phyloP scores from a whole-genome alignment of 2,113 vertebrate species.

The Callospermophilus lateralis region DNA sequence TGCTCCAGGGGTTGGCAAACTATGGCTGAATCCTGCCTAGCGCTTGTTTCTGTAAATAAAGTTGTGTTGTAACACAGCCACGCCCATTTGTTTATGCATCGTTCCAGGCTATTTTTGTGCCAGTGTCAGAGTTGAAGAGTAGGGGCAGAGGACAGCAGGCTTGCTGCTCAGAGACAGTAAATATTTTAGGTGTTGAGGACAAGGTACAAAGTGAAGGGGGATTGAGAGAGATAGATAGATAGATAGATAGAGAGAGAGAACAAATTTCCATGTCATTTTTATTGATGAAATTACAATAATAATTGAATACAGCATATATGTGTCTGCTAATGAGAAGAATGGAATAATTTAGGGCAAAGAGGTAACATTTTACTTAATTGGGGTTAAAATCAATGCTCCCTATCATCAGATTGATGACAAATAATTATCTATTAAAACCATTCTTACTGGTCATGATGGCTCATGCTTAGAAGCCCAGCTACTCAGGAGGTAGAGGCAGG shows the following conservation, averaged over 20 bases:
- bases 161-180: background rate
- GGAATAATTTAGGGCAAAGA: background rate
- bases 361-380: background rate
- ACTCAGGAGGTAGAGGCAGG: background rate
- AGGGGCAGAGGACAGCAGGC: background rate
- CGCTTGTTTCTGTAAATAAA: background rate
- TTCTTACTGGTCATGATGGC: background rate
- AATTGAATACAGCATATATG: background rate
- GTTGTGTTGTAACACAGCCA: background rate
- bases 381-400: conserved; percentile 18
- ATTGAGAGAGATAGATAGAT: too few species aligned
- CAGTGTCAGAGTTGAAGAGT: background rate
- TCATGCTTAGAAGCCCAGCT: background rate
- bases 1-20: background rate
- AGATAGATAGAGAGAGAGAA: background rate
- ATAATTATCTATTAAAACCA: background rate
- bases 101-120: background rate
- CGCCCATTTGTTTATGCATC: background rate
- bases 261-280: background rate
- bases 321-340: background rate
- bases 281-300: background rate
- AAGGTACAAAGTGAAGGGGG: background rate
- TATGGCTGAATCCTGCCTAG: background rate
- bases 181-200: background rate
- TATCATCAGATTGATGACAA: background rate